Percentiles rank a stretch among this genome's conserved stretches.
phyloP scores from a whole-genome alignment of 2,113 vertebrate species.

The Crocuta crocuta region DNA sequence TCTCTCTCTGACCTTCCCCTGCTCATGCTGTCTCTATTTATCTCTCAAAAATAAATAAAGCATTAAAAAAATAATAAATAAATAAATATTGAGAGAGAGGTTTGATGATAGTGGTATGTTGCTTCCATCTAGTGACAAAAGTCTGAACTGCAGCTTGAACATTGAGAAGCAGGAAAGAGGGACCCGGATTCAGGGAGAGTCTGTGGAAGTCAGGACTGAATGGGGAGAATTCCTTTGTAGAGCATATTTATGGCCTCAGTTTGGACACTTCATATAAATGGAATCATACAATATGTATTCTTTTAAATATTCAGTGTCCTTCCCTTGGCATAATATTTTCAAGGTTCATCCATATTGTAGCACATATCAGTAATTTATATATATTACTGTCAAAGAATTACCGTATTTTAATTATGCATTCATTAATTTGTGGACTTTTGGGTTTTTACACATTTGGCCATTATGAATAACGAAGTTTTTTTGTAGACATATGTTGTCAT shows the following conservation, averaged over 20 bases:
- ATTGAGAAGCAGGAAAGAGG: background rate
- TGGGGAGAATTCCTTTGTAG: background rate
- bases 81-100: background rate
- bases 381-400: background rate
- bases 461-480: background rate
- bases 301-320: background rate
- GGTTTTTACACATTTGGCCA: background rate
- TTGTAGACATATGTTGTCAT: background rate
- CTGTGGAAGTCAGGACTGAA: background rate
- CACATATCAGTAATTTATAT: background rate
- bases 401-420: background rate
- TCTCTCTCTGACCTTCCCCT: too few relatives aligned
- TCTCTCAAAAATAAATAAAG: too few relatives aligned
- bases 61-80: too few relatives aligned
- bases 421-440: background rate
- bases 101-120: background rate
- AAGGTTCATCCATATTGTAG: background rate
- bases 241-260: background rate
- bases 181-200: background rate
- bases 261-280: background rate
- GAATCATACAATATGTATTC: background rate
- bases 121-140: background rate
- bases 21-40: too few relatives aligned
- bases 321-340: background rate
- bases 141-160: background rate